Conservation (phyloP, 2,113 vertebrate species). For the Cryptotis parvus region DNA sequence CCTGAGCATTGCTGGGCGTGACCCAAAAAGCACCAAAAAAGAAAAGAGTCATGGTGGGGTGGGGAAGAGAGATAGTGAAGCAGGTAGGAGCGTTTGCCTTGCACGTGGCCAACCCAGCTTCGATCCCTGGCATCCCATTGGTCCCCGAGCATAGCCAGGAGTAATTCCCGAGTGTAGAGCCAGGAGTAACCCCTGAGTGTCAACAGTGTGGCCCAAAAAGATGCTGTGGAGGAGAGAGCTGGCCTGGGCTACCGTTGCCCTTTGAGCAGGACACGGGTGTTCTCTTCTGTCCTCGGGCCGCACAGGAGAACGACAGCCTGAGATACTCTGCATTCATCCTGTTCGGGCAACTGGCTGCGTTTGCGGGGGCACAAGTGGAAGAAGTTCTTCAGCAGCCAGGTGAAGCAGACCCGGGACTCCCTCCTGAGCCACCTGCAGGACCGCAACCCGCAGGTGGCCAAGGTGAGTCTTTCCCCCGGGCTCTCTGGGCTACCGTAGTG, state of each 20-base stretch:
- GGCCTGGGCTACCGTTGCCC: neutral
- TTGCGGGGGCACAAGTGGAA: slow-evolving; percentile 78
- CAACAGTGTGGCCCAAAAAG: no score
- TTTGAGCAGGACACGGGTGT: neutral
- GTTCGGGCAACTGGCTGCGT: slow-evolving; percentile 78
- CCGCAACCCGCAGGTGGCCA: slow-evolving; percentile 74
- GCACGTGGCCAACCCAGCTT: no score
- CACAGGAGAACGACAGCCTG: slow-evolving; percentile 74
- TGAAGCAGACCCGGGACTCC: slow-evolving; percentile 69
- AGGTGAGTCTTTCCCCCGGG: slow-evolving; percentile 54
- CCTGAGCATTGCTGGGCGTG: no score
- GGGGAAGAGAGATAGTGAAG: no score
- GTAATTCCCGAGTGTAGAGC: no score
- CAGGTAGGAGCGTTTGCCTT: no score
- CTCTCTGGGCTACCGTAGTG: accelerated
- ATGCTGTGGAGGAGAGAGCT: no score
- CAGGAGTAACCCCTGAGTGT: no score
- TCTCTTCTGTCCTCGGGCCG: neutral
- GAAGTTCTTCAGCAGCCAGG: slow-evolving; percentile 77
- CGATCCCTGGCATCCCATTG: no score
- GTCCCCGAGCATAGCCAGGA: no score
- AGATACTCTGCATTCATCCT: slow-evolving; percentile 75
- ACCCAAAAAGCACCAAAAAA: no score
- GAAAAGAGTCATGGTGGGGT: no score
- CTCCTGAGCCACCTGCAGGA: slow-evolving; percentile 76